Base-by-base conservation (phyloP, 2,888 invertebrate genomes). In the Tryphoninae sp. region DNA sequence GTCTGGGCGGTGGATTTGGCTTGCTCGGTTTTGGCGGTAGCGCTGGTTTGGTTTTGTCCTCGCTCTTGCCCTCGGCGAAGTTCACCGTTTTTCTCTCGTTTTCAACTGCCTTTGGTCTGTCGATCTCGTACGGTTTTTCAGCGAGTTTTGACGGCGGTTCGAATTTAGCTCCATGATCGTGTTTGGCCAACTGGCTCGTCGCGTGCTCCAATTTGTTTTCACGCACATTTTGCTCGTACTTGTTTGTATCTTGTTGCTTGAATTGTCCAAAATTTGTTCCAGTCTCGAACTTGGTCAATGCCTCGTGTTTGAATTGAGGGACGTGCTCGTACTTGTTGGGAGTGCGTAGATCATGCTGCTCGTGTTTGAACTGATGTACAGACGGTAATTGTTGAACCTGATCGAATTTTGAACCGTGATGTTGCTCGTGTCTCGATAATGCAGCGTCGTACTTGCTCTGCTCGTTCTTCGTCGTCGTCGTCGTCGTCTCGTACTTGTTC, bases 1-100 rank as follows among this genome's bases (percentile, higher is more conserved):
- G 85, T 85, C 92, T 89, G 9, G 91, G 92, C 40, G 91, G 91
- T 61, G 91, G 91, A 86, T 91, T 91, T 8, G 92, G 91, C 73
- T 92, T 92, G 83, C 88, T 89, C 13, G 97, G 98, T 92, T 97
- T 98, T 9, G 96, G 96, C 81, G 96, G 97, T 90, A 97, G 91
- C 1, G 97, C 96, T 0, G 97, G 97, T 90, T 96, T 96, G 64
- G 94, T 89, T 62, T 92, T 91, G 78, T 91, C 91, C 68, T 91
- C 90, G 67, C 55, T 76, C 19, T 88, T 87, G 13, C 83, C 78
- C 53, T 90, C 89, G 8, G 80, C 78, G 75, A 86, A 86, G 40
- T 79, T 86, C 45, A 86, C 80, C 45, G 80, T 81, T 78, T 90
- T 89, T 64, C 89, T 88, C 23, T 90, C 89, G 33, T 87, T 89